Percentiles rank a stretch among this genome's conserved stretches.
phyloP scores from a whole-genome alignment of 2,113 vertebrate species.

The Pelmatolapia mariae region DNA sequence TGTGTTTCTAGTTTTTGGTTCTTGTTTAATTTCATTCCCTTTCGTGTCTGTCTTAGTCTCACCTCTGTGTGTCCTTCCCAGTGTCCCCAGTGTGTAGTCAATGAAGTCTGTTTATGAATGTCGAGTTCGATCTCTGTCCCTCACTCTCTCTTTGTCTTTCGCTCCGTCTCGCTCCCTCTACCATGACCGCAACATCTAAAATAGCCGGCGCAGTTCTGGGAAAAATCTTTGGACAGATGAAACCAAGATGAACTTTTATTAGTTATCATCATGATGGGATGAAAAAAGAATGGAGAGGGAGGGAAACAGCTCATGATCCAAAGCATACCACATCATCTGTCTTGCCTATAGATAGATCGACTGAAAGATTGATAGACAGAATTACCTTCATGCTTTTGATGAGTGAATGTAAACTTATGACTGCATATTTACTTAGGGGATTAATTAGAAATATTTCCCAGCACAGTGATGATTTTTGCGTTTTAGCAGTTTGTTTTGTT shows the following conservation, averaged over 20 bases:
- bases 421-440: background rate
- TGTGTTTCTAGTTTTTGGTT: background rate
- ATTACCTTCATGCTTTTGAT: background rate
- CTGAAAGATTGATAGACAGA: background rate
- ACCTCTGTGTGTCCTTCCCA: background rate
- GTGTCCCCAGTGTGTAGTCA: background rate
- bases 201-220: background rate
- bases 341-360: background rate
- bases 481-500: background rate
- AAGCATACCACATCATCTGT: background rate
- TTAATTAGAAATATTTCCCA: background rate
- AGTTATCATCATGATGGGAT: background rate
- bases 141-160: background rate
- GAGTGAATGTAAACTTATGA: background rate
- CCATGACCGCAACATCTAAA: background rate
- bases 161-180: background rate
- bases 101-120: background rate
- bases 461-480: background rate
- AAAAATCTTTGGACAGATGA: background rate
- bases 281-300: background rate
- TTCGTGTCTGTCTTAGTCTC: fast-evolving
- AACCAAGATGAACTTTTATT: background rate
- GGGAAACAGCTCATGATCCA: background rate
- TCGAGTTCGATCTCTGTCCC: background rate
- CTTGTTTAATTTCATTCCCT: background rate